Conservation (phyloP, 2,888 invertebrate species). For the Chalcis sispes region DNA sequence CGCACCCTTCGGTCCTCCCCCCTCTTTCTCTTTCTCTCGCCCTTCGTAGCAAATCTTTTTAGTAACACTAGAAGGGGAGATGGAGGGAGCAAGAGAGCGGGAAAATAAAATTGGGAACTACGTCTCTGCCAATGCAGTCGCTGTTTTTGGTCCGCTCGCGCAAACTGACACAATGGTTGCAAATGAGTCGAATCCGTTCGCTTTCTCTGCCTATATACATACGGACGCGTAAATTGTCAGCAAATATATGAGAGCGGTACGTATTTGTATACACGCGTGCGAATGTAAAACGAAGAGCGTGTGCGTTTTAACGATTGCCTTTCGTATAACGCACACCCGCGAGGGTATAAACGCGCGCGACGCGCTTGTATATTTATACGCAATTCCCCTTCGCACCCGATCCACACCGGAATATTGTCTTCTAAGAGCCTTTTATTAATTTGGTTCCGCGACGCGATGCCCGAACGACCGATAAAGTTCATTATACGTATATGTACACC, state of each 20-base stretch:
- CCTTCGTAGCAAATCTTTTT: slow-evolving; percentile 46
- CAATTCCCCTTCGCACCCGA: background rate
- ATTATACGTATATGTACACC: background rate
- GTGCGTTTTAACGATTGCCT: slow-evolving; percentile 44
- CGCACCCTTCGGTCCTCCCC: background rate
- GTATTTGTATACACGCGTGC: background rate
- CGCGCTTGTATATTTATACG: background rate
- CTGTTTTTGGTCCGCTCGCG: slow-evolving; percentile 23
- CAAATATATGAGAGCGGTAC: slow-evolving; percentile 32
- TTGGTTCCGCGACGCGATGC: background rate
- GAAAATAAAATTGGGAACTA: slow-evolving; percentile 45
- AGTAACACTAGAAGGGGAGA: background rate
- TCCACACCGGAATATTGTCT: slow-evolving; percentile 32
- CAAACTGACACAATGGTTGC: slow-evolving; percentile 50
- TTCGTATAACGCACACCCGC: slow-evolving; percentile 16
- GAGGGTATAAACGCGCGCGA: background rate
- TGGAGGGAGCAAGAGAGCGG: background rate
- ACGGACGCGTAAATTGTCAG: slow-evolving; percentile 44
- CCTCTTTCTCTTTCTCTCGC: background rate
- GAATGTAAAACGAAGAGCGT: background rate
- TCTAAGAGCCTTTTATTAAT: slow-evolving; percentile 36
- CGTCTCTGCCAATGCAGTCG: background rate
- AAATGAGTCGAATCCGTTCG: slow-evolving; percentile 51
- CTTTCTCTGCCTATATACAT: background rate
- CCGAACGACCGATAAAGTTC: slow-evolving; percentile 3